These are phyloP conservation scores for Microtus ochrogaster DNA, from an alignment of 2,113 vertebrate species.

Conservation along the genomic window DNA sequence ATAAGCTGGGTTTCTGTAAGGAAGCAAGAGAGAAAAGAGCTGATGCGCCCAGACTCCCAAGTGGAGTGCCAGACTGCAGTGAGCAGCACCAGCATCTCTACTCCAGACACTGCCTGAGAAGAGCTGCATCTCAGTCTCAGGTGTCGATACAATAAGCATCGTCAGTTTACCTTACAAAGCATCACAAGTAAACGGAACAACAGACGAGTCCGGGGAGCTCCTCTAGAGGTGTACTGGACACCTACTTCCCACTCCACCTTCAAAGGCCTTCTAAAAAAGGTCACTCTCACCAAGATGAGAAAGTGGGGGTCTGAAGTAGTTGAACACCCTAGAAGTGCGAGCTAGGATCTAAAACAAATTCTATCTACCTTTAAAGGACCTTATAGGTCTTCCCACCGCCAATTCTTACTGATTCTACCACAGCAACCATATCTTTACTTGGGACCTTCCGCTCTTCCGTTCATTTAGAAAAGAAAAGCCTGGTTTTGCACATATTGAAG, in stretches of 20 bases:
- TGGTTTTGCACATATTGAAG: background rate
- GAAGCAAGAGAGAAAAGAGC: background rate
- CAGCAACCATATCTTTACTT: constrained; percentile 11
- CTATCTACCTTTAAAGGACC: background rate
- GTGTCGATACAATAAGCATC: background rate
- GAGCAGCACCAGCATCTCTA: background rate
- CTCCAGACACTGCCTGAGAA: background rate
- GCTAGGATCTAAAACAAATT: background rate
- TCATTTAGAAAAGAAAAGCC: background rate
- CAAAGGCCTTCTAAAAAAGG: background rate
- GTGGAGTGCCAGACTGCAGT: background rate
- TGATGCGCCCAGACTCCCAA: background rate
- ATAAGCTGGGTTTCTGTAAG: constrained; percentile 24
- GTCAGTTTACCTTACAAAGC: background rate
- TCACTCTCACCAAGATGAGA: background rate
- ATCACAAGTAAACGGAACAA: background rate
- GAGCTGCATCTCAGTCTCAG: background rate
- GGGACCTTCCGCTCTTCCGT: background rate
- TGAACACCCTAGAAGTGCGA: background rate
- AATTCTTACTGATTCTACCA: background rate
- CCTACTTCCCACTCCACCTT: background rate
- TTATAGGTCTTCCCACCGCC: background rate
- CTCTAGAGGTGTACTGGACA: background rate
- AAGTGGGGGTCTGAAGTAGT: background rate
- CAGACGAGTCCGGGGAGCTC: background rate